These are phyloP conservation scores for Oreochromis mossambicus DNA, from an alignment of 2,797 vertebrate genomes.

Conservation along the genomic window DNA sequence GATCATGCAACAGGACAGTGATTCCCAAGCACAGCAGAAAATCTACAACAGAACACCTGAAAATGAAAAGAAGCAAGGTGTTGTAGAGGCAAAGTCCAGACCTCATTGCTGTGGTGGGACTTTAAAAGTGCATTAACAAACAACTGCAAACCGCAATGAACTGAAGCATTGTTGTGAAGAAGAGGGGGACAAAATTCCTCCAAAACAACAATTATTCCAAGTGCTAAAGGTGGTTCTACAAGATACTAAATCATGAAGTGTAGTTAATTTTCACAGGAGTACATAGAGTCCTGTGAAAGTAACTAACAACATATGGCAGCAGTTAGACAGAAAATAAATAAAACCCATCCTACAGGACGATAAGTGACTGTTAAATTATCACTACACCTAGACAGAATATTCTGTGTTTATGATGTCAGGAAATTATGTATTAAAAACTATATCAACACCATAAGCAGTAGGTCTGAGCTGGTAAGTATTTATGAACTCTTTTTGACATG, in stretches of 20 bases:
- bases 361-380: not conserved
- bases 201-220: not conserved
- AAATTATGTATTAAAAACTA: not conserved
- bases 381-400: not conserved
- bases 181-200: not conserved
- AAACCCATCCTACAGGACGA: not conserved
- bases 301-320: not conserved
- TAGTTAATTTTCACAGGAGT: not conserved
- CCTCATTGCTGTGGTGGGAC: not conserved
- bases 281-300: not conserved
- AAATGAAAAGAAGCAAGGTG: not conserved
- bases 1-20: not conserved
- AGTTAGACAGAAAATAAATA: not conserved
- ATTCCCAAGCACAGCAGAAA: not conserved
- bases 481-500: not conserved
- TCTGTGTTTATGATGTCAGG: not conserved
- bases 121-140: not conserved
- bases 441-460: not conserved
- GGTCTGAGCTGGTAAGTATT: not conserved
- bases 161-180: not conserved
- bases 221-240: not conserved
- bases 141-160: not conserved
- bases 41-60: not conserved
- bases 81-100: not conserved
- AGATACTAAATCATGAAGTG: not conserved